A percentile compares a stretch with the other conserved stretches of the same genome.
phyloP scores from a whole-genome alignment of 1,140 invertebrate species.

The Triops cancriformis region DNA sequence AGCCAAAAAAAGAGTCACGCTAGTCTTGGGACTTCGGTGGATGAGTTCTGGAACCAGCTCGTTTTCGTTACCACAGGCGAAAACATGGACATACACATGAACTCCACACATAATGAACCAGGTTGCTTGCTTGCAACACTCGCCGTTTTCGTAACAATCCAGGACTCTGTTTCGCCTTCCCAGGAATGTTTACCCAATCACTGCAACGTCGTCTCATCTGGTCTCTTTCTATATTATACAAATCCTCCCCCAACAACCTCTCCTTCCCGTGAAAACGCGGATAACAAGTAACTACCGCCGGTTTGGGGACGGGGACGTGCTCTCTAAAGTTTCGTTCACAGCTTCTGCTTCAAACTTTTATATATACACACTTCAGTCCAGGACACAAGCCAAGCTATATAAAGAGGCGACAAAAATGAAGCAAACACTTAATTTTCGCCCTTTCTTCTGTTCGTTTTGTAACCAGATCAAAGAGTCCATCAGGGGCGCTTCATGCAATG shows the following conservation, averaged over 20 bases:
- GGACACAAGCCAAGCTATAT: no score
- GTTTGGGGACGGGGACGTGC: not conserved
- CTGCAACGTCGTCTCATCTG: not conserved
- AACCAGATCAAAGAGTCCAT: no score
- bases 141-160: not conserved
- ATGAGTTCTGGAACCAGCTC: not conserved
- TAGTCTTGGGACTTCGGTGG: not conserved
- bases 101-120: not conserved
- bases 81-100: not conserved
- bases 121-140: not conserved
- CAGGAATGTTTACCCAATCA: not conserved
- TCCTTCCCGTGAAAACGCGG: not conserved
- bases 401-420: no score
- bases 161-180: not conserved
- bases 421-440: no score
- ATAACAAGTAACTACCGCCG: slow-evolving; percentile 10
- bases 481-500: no score
- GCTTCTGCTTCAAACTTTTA: not conserved
- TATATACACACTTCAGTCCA: not conserved
- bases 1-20: not conserved
- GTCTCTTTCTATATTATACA: slow-evolving; percentile 2
- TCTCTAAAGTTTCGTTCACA: not conserved
- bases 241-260: slow-evolving; percentile 11
- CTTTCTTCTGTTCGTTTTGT: no score
- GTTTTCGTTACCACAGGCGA: not conserved